phyloP scores from a whole-genome alignment of 2,113 vertebrate species.

The Calypte anna region DNA sequence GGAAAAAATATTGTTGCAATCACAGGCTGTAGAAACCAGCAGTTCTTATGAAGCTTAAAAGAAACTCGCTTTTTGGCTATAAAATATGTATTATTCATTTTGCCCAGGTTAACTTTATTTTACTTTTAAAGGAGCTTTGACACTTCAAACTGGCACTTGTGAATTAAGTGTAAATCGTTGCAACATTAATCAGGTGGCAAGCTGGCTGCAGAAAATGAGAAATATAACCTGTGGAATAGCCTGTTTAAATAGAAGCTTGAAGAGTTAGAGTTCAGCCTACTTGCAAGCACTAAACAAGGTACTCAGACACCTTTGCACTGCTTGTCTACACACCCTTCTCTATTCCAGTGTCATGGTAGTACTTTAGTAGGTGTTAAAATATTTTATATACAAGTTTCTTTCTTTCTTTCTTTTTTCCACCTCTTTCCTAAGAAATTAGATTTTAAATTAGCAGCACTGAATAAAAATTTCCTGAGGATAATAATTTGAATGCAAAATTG shows the following conservation, averaged over 20 bases:
- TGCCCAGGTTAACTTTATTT: constrained; percentile 68
- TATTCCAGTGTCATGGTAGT: not conserved
- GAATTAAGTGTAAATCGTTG: constrained; percentile 61
- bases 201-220: constrained; percentile 45
- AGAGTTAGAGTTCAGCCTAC: constrained; percentile 29
- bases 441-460: not conserved
- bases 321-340: not conserved
- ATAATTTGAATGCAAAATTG: not conserved
- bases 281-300: not conserved
- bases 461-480: not conserved
- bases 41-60: constrained; percentile 45
- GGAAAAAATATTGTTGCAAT: constrained; percentile 27
- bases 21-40: not conserved
- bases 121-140: constrained; percentile 56
- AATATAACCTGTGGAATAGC: constrained; percentile 49
- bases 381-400: not conserved
- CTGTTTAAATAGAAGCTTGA: constrained; percentile 57
- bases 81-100: constrained; percentile 64
- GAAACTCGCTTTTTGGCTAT: constrained; percentile 5
- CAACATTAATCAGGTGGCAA: constrained; percentile 62
- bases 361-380: not conserved
- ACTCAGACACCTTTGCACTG: not conserved
- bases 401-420: not conserved
- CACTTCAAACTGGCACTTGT: constrained; percentile 41
- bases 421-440: not conserved